Evolutionary conservation across 2,888 invertebrate species (phyloP), one percentile per base, ranked within the genome.

Genomic region (Heliconius ismenius): DNA sequence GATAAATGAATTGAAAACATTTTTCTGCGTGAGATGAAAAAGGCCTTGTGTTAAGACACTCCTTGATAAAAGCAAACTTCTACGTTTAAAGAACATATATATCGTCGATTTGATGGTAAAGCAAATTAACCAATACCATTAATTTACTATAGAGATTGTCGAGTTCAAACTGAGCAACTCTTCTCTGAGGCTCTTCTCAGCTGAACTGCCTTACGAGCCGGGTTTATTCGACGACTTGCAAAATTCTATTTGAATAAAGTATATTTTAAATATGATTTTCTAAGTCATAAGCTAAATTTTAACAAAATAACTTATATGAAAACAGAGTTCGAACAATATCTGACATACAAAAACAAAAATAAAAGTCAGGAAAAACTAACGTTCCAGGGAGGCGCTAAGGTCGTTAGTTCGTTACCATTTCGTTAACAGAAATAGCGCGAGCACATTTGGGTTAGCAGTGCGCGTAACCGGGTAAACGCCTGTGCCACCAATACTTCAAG

Each of bases 401-500:
- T 77, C 78, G 79, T 77, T 80, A 78, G 73, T 76, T 77, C 78
- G 79, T 77, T 80, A 78, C 73, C 83, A 86, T 86, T 88, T 83
- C 84, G 83, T 82, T 82, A 80, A 79, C 83, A 72, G 84, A 88
- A 91, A 90, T 91, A 91, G 87, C 81, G 75, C 82, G 80, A 84
- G 87, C 87, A 86, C 86, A 88, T 90, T 86, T 86, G 77, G 91
- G 90, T 90, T 88, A 90, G 85, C 82, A 86, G 88, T 83, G 85
- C 87, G 83, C 83, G 79, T 86, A 86, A 88, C 87, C 86, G 81
- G 87, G 87, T 88, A 86, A 87, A 84, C 83, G 78, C 73, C 72
- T 79, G 73, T 24, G 77, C 62, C 58, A 60, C 32, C 11, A 18
- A 49, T 21, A 49, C 49, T 49, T 49, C 21, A 49, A 21, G 21